Conservation (phyloP, 2,113 vertebrate genomes). For the Paraplagusia blochii region DNA sequence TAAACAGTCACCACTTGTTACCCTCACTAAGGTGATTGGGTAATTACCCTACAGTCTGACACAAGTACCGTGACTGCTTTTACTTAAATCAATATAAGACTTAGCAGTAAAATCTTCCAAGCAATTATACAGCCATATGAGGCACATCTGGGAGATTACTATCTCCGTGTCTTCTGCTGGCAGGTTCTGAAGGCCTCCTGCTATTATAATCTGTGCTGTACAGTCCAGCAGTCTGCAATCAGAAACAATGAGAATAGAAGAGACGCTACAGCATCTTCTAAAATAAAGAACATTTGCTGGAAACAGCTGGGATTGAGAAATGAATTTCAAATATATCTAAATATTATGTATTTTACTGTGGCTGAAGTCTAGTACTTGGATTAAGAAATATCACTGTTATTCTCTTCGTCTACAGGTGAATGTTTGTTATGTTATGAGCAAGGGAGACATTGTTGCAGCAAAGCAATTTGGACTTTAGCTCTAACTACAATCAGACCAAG, state of each 20-base stretch:
- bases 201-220: conserved; percentile 60
- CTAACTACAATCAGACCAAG: too few species aligned
- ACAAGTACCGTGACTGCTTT: conserved; percentile 63
- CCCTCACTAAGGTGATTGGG: conserved; percentile 51
- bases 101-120: conserved; percentile 44
- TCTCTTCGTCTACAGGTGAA: background rate
- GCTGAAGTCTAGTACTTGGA: too few species aligned
- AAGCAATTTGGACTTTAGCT: too few species aligned
- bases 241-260: conserved; percentile 55
- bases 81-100: conserved; percentile 55
- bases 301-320: conserved; percentile 24
- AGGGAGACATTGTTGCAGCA: too few species aligned
- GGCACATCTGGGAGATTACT: conserved; percentile 70
- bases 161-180: conserved; percentile 33
- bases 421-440: too few species aligned
- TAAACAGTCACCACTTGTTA: conserved; percentile 62
- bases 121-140: conserved; percentile 57
- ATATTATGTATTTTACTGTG: conserved; percentile 2
- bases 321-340: too few species aligned
- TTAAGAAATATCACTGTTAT: too few species aligned
- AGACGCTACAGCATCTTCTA: conserved; percentile 49
- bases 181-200: conserved; percentile 51
- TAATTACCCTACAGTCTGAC: conserved; percentile 54
- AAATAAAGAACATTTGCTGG: conserved; percentile 58
- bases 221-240: conserved; percentile 66